Evolutionary conservation across 1,140 invertebrate species (phyloP).

Genomic region (Drosophila kohkoa): DNA sequence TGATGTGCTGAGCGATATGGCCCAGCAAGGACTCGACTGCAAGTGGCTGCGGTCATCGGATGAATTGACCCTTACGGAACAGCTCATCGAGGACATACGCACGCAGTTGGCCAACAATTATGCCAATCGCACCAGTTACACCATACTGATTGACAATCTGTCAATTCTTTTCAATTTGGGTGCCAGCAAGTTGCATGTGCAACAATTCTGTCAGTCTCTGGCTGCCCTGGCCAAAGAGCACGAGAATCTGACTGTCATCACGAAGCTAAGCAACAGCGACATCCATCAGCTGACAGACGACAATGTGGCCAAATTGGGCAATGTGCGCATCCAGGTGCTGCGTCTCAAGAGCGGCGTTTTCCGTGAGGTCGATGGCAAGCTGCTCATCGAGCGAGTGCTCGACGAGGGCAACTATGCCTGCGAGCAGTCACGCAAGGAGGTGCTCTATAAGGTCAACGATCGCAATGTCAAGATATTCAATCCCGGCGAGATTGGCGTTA

Average conservation of each 20-base stretch:
- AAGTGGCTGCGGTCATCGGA: slow-evolving; percentile 72
- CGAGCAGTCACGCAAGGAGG: slow-evolving; percentile 79
- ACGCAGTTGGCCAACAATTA: slow-evolving; percentile 62
- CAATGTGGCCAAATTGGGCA: slow-evolving; percentile 87
- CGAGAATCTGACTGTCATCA: slow-evolving; percentile 85
- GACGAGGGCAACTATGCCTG: slow-evolving; percentile 79
- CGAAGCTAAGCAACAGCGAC: slow-evolving; percentile 86
- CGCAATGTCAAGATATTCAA: slow-evolving; percentile 89
- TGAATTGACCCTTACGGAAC: slow-evolving; percentile 55
- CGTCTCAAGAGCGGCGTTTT: slow-evolving; percentile 89
- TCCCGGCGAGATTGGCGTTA: slow-evolving; percentile 86
- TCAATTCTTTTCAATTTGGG: slow-evolving; percentile 89
- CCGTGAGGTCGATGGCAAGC: slow-evolving; percentile 88
- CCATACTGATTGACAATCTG: slow-evolving; percentile 89
- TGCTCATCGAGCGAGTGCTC: slow-evolving; percentile 86
- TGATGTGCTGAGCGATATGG: slow-evolving; percentile 86
- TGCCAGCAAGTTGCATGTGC: slow-evolving; percentile 72
- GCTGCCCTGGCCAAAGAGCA: slow-evolving; percentile 83
- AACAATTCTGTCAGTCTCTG: slow-evolving; percentile 79
- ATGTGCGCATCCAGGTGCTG: slow-evolving; percentile 88
- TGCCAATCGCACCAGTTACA: slow-evolving; percentile 80
- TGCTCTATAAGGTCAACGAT: slow-evolving; percentile 90
- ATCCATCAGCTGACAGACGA: slow-evolving; percentile 86
- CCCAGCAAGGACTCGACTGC: slow-evolving; percentile 52
- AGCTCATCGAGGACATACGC: slow-evolving; percentile 69